These are phyloP conservation scores for Macropus fuliginosus DNA, from an alignment of 2,797 vertebrate species.

Conservation along the genomic window DNA sequence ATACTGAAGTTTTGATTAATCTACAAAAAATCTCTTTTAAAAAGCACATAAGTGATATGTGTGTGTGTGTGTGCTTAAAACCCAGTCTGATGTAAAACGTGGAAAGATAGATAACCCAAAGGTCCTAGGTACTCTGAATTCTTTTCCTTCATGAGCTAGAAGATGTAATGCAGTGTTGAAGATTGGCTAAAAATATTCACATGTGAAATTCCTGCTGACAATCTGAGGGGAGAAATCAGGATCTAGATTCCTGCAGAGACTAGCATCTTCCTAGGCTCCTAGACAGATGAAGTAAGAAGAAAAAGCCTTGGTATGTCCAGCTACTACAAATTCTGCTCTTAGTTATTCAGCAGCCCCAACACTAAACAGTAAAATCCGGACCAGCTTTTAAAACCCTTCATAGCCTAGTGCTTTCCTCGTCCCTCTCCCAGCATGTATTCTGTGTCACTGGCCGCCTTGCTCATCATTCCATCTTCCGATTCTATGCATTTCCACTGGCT, in stretches of 20 bases:
- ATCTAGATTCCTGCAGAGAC: constrained; percentile 5
- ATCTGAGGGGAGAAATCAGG: background rate
- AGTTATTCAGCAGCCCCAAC: background rate
- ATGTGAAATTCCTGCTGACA: background rate
- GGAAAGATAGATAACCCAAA: background rate
- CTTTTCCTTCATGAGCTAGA: background rate
- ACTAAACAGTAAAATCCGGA: background rate
- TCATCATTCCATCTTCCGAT: background rate
- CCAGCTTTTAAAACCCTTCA: background rate
- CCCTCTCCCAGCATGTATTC: background rate
- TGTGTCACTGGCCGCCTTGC: background rate
- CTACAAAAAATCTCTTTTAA: background rate
- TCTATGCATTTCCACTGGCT: background rate
- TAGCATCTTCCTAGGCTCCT: constrained; percentile 37
- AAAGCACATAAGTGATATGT: background rate
- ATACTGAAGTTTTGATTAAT: background rate
- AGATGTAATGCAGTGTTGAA: background rate
- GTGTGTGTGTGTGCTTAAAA: background rate
- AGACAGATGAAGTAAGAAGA: constrained; percentile 65
- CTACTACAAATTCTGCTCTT: constrained; percentile 17
- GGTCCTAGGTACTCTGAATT: background rate
- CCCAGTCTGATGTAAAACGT: background rate
- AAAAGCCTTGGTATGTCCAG: constrained; percentile 24
- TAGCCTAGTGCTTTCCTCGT: background rate
- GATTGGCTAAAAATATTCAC: background rate